Evolutionary conservation across 1,140 invertebrate genomes (phyloP).

Genomic region (Colletes latitarsis): DNA sequence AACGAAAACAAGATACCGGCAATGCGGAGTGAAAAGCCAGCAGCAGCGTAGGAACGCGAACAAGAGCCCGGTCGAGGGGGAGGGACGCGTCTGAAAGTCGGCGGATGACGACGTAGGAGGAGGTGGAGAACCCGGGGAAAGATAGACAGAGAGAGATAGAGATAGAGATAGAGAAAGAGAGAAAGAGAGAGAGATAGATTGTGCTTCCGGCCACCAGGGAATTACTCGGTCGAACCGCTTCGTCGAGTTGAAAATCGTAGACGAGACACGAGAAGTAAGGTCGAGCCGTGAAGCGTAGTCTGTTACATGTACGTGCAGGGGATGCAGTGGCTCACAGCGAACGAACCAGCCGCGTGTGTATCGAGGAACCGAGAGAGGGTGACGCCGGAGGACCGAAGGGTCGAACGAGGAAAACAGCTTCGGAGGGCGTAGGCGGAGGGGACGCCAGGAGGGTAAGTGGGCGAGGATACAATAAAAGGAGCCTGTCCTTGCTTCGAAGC

Average conservation of each 20-base stretch:
- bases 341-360: not conserved
- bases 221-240: slow-evolving; percentile 60
- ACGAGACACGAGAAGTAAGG: slow-evolving; percentile 54
- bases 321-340: not conserved
- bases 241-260: slow-evolving; percentile 61
- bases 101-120: not conserved
- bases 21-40: not conserved
- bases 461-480: slow-evolving; percentile 57
- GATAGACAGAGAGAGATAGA: not conserved
- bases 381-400: not conserved
- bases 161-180: not conserved
- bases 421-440: not conserved
- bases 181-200: slow-evolving; percentile 8
- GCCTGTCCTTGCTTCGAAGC: slow-evolving; percentile 50
- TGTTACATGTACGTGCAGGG: slow-evolving; percentile 11
- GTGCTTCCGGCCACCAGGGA: slow-evolving; percentile 53
- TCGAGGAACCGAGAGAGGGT: slow-evolving; percentile 1
- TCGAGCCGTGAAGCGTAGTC: slow-evolving; percentile 42
- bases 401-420: slow-evolving; percentile 7
- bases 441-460: not conserved
- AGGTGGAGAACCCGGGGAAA: not conserved
- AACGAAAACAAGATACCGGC: slow-evolving; percentile 18
- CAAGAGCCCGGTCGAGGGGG: not conserved
- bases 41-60: not conserved
- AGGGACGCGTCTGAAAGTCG: slow-evolving; percentile 17